Conservation (phyloP, 2,797 vertebrate genomes). For the Sitta carolinensis region DNA sequence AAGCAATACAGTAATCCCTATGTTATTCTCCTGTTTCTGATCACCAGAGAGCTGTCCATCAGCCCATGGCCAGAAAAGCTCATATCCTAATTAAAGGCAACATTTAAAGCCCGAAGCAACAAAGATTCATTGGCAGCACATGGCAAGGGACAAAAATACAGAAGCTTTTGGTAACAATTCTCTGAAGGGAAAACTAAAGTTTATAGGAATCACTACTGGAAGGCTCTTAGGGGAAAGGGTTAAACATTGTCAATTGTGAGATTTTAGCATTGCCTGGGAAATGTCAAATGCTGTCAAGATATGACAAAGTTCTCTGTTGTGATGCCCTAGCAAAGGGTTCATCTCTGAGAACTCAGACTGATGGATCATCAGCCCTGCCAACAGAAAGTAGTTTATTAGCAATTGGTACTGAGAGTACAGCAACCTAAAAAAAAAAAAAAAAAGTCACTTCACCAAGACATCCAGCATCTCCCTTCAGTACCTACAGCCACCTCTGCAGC, state of each 20-base stretch:
- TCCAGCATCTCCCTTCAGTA: neutral
- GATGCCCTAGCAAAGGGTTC: neutral
- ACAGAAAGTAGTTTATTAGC: neutral
- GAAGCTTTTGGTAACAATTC: neutral
- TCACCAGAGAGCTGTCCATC: neutral
- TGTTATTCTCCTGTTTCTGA: neutral
- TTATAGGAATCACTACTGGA: neutral
- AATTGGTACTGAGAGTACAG: neutral
- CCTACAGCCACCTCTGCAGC: neutral
- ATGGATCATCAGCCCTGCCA: neutral
- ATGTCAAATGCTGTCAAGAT: neutral
- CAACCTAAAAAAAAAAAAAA: neutral
- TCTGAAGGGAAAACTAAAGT: neutral
- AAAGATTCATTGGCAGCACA: neutral
- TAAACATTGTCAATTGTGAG: neutral
- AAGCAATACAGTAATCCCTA: neutral
- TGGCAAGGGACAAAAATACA: neutral
- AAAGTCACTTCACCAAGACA: neutral
- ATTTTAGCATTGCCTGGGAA: neutral
- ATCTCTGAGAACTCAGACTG: neutral
- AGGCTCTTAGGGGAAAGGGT: neutral
- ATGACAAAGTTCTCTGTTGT: neutral
- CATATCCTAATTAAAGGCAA: neutral
- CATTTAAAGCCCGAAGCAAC: neutral
- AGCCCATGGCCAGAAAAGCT: neutral